Evolutionary conservation across 2,888 invertebrate species (phyloP).

Genomic region (Eucriotettix oculatus): DNA sequence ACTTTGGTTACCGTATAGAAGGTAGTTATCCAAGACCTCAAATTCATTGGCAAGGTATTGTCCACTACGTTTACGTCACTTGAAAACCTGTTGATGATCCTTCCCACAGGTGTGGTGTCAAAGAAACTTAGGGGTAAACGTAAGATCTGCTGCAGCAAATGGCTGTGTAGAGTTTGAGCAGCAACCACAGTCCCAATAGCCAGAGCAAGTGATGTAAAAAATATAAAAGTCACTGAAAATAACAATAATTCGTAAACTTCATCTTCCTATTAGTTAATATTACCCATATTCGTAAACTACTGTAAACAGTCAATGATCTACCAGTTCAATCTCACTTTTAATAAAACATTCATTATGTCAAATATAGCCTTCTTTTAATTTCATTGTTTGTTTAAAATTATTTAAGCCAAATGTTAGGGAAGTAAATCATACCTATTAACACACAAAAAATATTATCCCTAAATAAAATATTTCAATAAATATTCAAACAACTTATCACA

Average conservation of each 20-base stretch:
- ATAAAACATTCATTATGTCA: too few species aligned
- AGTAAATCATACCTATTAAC: too few species aligned
- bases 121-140: constrained; percentile 49
- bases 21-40: constrained; percentile 48
- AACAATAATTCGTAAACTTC: neutral
- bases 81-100: constrained; percentile 49
- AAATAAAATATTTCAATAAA: too few species aligned
- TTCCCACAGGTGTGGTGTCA: constrained; percentile 49
- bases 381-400: too few species aligned
- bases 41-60: constrained; percentile 36
- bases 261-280: too few species aligned
- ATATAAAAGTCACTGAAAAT: neutral
- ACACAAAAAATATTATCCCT: too few species aligned
- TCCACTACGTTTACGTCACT: constrained; percentile 50
- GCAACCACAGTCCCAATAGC: constrained; percentile 17
- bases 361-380: too few species aligned
- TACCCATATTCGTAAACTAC: too few species aligned
- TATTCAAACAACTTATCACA: too few species aligned
- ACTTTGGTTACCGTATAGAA: constrained; percentile 37
- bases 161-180: constrained; percentile 31
- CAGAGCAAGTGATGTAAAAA: constrained; percentile 14
- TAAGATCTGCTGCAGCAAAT: constrained; percentile 36
- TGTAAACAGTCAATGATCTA: too few species aligned
- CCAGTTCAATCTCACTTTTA: too few species aligned
- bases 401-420: too few species aligned